Evolutionary conservation across 2,888 invertebrate species (phyloP).

Genomic region (Thelaira solivaga): DNA sequence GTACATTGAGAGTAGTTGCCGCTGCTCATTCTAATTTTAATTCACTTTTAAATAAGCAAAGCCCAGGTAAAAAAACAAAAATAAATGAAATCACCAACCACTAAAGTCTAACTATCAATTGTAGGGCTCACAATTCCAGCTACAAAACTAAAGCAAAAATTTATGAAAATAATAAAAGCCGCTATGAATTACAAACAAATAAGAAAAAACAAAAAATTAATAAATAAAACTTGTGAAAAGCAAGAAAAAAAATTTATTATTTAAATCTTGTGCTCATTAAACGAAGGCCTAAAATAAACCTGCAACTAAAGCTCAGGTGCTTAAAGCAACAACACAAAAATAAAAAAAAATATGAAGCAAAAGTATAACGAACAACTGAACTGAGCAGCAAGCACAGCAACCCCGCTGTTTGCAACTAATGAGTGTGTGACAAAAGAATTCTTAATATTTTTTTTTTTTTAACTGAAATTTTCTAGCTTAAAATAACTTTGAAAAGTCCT

Average conservation of each 20-base stretch:
- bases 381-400: background rate
- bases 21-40: too few relatives aligned
- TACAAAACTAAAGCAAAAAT: too few relatives aligned
- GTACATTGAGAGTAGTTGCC: too few relatives aligned
- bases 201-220: constrained; percentile 2
- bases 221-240: background rate
- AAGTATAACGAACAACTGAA: too few relatives aligned
- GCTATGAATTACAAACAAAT: background rate
- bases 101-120: too few relatives aligned
- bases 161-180: too few relatives aligned
- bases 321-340: constrained; percentile 34
- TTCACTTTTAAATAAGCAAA: too few relatives aligned
- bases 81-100: too few relatives aligned
- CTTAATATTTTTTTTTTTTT: background rate
- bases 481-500: background rate
- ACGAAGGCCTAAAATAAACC: constrained; percentile 7
- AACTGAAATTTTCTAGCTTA: background rate
- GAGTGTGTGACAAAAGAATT: constrained; percentile 12
- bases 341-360: too few relatives aligned
- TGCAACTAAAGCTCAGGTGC: constrained; percentile 43
- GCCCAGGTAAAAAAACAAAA: too few relatives aligned
- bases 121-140: too few relatives aligned
- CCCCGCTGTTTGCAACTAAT: constrained; percentile 29
- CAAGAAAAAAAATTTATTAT: constrained; percentile 17
- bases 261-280: constrained; percentile 34